Evolutionary conservation across 2,797 vertebrate genomes (phyloP).

Genomic region (Liasis olivaceus): DNA sequence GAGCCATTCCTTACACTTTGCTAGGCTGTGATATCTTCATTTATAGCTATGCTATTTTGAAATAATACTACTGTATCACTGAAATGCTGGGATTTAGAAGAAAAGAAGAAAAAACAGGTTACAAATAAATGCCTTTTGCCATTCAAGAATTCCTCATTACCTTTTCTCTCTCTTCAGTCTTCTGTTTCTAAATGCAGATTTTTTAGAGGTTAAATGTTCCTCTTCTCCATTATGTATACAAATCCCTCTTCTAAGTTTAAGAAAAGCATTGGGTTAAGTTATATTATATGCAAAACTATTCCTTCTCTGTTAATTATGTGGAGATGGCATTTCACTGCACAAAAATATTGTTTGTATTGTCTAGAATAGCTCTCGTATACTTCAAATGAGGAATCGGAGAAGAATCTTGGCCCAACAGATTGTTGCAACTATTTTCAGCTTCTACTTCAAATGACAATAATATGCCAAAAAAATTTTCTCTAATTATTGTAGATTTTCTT

Average conservation of each 20-base stretch:
- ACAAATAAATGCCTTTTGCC: neutral
- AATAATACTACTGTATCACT: neutral
- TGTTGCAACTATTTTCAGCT: neutral
- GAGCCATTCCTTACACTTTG: neutral
- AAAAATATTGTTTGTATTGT: neutral
- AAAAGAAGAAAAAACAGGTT: neutral
- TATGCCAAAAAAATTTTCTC: neutral
- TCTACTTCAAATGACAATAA: neutral
- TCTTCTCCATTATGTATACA: neutral
- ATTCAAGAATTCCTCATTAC: neutral
- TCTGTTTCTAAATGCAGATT: neutral
- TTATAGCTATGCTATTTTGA: neutral
- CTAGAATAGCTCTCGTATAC: neutral
- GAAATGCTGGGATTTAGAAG: neutral
- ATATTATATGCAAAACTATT: neutral
- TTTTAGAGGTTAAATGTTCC: no score
- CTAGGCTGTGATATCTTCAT: neutral
- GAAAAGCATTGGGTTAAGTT: neutral
- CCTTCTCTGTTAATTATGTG: neutral
- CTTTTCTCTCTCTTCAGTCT: neutral
- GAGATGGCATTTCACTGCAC: neutral
- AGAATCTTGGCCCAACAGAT: neutral
- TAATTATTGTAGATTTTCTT: neutral
- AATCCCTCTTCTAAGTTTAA: neutral
- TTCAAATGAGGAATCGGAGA: neutral